A percentile compares a stretch with the other conserved stretches of the same genome.
Evolutionary conservation across 2,113 vertebrate species (phyloP).

Genomic region (Vulpes lagopus): DNA sequence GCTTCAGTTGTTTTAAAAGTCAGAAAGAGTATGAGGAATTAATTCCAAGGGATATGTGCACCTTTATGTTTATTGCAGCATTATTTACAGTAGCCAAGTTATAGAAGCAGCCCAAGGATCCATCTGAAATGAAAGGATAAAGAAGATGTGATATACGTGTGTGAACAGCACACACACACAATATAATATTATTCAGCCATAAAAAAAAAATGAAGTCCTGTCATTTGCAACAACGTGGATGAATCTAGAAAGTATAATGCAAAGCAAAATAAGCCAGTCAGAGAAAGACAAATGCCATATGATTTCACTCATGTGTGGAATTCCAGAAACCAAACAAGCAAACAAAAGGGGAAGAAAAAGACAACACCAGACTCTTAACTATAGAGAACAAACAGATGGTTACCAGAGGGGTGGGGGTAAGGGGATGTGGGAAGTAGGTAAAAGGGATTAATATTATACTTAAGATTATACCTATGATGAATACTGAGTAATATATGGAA

Average conservation of each 20-base stretch:
- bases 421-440: neutral
- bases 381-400: neutral
- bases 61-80: neutral
- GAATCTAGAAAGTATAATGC: neutral
- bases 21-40: neutral
- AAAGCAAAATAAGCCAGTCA: neutral
- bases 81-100: neutral
- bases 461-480: neutral
- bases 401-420: neutral
- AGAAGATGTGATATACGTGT: neutral
- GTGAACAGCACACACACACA: rapidly evolving
- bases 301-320: neutral
- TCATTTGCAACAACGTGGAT: neutral
- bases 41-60: neutral
- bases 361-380: neutral
- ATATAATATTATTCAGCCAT: neutral
- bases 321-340: neutral
- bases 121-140: neutral
- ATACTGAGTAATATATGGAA: neutral
- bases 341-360: neutral
- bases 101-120: neutral
- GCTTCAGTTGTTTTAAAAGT: slow-evolving; percentile 26
- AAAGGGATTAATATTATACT: neutral
- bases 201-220: neutral
- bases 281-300: neutral